Base-by-base conservation (phyloP, 2,113 vertebrate species). In the Pachycephala philippinensis region DNA sequence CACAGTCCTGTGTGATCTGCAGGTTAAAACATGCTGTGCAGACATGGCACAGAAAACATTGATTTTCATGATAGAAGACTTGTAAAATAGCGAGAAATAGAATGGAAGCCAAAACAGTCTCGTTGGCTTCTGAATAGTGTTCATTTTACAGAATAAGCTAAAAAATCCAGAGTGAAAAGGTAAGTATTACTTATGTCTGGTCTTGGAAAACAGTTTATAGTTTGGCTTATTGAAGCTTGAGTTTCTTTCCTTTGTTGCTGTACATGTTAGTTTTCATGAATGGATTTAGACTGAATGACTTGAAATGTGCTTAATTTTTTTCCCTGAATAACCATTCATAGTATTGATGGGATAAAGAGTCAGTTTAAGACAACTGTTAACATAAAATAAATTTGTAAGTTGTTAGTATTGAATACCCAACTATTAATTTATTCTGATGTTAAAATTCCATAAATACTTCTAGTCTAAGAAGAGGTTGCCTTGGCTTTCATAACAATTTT, bases 221-320 rank as follows among this genome's bases (percentile, higher is more conserved):
- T 93, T 93, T 77, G 83, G 18, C 74, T 94, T 59, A 71, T 16
- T 97, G 94, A 95, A 94, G 84, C 84, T 95, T 95, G 69, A 97
- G 64, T 95, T 96, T 95, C 31, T 96, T 87, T 92, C 96, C 69
- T 94, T 81, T 91, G 20, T 92, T 96, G 39, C n/a, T 70, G 3
- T 85, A 39, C 7, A 1, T 28, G 2, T 15, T 74, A 19, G 23
- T 76, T 89, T 79, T 70, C 26, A 15, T 82, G 24, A 63, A 45
- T 64, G 24, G 37, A 35, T 74, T 92, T 90, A 94, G 78, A 83
- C 53, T 90, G 81, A 93, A 91, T 97, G 85, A 82, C 82, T 96
- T 93, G 92, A 97, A 97, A 96, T 89, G 49, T 30, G 56, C 59
- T 83, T 89, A 85, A 56, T n/a, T 68, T 69, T 49, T 37, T 69